These are phyloP conservation scores for Lordiphosa fenestrarum DNA, from an alignment of 2,888 invertebrate species.

Conservation along the genomic window DNA sequence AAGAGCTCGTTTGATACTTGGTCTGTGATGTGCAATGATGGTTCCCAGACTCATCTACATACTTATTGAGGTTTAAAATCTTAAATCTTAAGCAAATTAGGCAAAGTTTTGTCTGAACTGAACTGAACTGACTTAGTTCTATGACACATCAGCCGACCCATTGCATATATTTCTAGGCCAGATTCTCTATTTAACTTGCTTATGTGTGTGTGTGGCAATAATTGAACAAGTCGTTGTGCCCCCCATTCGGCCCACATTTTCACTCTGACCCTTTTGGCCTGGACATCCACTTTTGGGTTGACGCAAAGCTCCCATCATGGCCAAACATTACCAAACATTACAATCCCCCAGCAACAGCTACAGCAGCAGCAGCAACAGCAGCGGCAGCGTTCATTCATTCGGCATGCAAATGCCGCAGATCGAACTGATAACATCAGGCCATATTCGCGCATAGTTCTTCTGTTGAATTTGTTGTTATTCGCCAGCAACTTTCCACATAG, in stretches of 20 bases:
- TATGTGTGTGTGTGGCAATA: constrained; percentile 1
- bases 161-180: neutral
- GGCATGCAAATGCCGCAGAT: constrained; percentile 69
- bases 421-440: constrained; percentile 70
- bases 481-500: constrained; percentile 3
- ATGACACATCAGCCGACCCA: too few species aligned
- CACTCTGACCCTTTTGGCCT: constrained; percentile 42
- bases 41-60: too few species aligned
- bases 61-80: too few species aligned
- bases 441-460: constrained; percentile 43
- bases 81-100: too few species aligned
- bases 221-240: constrained; percentile 12
- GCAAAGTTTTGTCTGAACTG: too few species aligned
- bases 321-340: constrained; percentile 38
- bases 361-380: neutral
- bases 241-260: constrained; percentile 36
- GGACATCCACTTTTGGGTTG: constrained; percentile 60
- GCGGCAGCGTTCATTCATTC: constrained; percentile 51
- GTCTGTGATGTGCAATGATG: too few species aligned
- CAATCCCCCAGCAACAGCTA: neutral
- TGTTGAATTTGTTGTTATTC: constrained; percentile 12
- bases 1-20: too few species aligned
- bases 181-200: constrained; percentile 7
- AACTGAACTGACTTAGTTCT: too few species aligned
- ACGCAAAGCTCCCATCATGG: constrained; percentile 56